Evolutionary conservation across 2,888 invertebrate genomes (phyloP).

Genomic region (Sialis fuliginosa): DNA sequence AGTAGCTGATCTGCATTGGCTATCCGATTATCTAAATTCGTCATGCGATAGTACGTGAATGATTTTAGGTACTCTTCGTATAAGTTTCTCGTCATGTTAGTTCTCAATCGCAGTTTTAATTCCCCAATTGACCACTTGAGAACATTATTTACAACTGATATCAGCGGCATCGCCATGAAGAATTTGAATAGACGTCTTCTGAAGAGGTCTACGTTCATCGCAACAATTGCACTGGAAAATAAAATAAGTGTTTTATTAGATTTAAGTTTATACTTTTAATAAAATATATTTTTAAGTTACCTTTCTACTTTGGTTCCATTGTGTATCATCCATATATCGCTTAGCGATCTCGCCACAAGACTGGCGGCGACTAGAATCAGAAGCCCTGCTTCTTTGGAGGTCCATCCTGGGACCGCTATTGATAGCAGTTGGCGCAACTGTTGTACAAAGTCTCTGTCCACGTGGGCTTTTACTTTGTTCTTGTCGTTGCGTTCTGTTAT

Average conservation of each 20-base stretch:
- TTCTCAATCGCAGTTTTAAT: slow-evolving; percentile 76
- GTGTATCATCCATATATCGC: slow-evolving; percentile 95
- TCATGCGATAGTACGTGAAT: slow-evolving; percentile 93
- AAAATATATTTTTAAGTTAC: slow-evolving; percentile 24
- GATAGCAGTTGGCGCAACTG: slow-evolving; percentile 50
- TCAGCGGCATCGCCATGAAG: slow-evolving; percentile 71
- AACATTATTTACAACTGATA: slow-evolving; percentile 84
- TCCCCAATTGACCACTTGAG: slow-evolving; percentile 91
- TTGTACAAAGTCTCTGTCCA: slow-evolving; percentile 54
- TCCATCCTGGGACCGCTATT: slow-evolving; percentile 63
- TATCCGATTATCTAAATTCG: slow-evolving; percentile 86
- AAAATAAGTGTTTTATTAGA: slow-evolving; percentile 8
- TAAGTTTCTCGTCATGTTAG: slow-evolving; percentile 71
- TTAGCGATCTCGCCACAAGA: slow-evolving; percentile 74
- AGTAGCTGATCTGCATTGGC: slow-evolving; percentile 90
- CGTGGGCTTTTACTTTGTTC: slow-evolving; percentile 48
- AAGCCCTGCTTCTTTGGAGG: slow-evolving; percentile 58
- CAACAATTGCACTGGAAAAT: slow-evolving; percentile 70
- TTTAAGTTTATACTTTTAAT: no score
- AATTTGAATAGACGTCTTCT: slow-evolving; percentile 56
- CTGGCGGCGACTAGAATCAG: slow-evolving; percentile 59
- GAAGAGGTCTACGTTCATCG: slow-evolving; percentile 66
- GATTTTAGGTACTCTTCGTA: slow-evolving; percentile 90
- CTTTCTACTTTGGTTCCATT: slow-evolving; percentile 88
- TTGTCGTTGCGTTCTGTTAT: slow-evolving; percentile 49